Conservation (phyloP, 2,888 invertebrate species). For the Erebia aethiops region DNA sequence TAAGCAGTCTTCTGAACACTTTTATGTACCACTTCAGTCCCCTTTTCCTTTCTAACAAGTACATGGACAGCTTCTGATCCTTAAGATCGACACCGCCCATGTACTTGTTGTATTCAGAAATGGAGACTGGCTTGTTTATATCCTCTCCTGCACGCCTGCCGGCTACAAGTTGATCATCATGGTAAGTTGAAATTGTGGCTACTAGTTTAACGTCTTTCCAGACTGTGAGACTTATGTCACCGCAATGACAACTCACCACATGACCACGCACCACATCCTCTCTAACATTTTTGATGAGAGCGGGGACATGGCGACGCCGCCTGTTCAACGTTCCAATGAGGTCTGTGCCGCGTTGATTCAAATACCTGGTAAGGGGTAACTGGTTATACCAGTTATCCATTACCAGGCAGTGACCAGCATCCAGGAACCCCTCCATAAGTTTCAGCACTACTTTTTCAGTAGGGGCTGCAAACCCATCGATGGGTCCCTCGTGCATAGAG, state of each 20-base stretch:
- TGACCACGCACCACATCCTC: neutral
- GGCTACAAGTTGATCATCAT: neutral
- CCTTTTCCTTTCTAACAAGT: too few species aligned
- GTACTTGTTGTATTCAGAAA: neutral
- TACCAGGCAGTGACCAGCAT: conserved; percentile 16
- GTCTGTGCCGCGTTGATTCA: conserved; percentile 10
- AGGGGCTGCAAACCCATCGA: conserved; percentile 37
- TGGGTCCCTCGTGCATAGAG: conserved; percentile 25
- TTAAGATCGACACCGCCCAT: conserved; percentile 1
- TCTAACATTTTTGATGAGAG: neutral
- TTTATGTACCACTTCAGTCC: too few species aligned
- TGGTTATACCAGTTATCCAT: conserved; percentile 39
- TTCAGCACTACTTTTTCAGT: conserved; percentile 40
- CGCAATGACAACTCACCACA: neutral
- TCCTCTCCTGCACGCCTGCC: neutral
- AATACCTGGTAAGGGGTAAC: conserved; percentile 11
- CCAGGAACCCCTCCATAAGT: conserved; percentile 31
- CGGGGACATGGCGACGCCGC: neutral
- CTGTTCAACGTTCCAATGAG: conserved; percentile 4
- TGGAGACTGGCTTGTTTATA: neutral
- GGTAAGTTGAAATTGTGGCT: neutral
- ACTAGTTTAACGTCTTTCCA: neutral
- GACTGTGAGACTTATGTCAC: neutral
- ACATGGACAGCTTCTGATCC: too few species aligned
- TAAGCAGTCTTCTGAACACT: too few species aligned